phyloP scores from a whole-genome alignment of 1,140 invertebrate genomes.

The Acromyrmex charruanus region DNA sequence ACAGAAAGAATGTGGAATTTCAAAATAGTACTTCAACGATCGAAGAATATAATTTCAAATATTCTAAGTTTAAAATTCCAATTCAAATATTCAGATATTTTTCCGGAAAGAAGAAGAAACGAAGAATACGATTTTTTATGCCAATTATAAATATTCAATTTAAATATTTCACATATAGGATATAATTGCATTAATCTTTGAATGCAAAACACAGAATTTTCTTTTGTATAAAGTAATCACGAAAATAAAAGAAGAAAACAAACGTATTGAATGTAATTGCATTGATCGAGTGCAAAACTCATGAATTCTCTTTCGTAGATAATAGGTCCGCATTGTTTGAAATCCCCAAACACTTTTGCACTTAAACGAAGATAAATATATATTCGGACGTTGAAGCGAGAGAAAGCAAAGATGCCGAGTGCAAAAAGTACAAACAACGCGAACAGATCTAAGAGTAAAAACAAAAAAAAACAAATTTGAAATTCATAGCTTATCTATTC shows the following conservation, averaged over 20 bases:
- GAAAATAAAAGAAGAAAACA: not conserved
- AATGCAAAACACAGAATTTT: not conserved
- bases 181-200: not conserved
- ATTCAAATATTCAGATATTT: not conserved
- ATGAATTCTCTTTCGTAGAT: no score
- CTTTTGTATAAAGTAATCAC: not conserved
- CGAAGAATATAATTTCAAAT: not conserved
- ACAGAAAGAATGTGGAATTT: not conserved
- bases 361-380: no score
- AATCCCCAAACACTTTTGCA: no score
- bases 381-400: no score
- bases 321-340: no score
- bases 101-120: not conserved
- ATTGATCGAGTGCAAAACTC: no score
- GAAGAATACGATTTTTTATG: not conserved
- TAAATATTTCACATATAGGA: no score
- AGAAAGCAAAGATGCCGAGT: no score
- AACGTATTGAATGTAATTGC: no score
- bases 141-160: not conserved
- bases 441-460: no score
- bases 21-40: not conserved
- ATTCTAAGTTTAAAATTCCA: not conserved
- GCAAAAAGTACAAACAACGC: no score
- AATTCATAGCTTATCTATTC: constrained; percentile 2
- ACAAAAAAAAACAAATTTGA: not conserved